Conservation (phyloP, 92 coral and sea anemone species). For the Heliopora coerulea region DNA sequence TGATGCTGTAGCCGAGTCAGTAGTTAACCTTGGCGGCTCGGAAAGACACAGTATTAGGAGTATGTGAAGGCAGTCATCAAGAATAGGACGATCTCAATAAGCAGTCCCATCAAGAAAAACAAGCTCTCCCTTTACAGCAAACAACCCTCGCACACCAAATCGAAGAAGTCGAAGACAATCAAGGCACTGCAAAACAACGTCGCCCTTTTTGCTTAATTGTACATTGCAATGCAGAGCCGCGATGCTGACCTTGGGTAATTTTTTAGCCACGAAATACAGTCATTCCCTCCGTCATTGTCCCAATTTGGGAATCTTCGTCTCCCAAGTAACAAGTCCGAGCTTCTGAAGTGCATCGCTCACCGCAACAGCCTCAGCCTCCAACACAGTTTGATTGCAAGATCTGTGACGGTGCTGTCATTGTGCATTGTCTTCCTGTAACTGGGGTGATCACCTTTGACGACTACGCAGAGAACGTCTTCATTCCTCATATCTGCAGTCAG, state of each 20-base stretch:
- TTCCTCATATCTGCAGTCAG: constrained; percentile 32
- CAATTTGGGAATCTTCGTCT: constrained; percentile 55
- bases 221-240: constrained; percentile 14
- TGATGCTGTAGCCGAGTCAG: too few relatives aligned
- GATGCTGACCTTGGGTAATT: constrained; percentile 54
- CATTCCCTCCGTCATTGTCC: constrained; percentile 56
- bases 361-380: constrained; percentile 43
- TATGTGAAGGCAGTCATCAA: too few relatives aligned
- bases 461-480: constrained; percentile 47
- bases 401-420: constrained; percentile 51
- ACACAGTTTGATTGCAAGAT: constrained; percentile 45
- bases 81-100: background rate
- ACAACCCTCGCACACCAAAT: background rate
- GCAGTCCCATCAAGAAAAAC: constrained; percentile 3
- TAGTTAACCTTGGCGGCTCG: too few relatives aligned
- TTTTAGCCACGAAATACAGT: constrained; percentile 54
- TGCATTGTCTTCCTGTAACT: constrained; percentile 47
- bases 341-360: constrained; percentile 28
- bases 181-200: background rate
- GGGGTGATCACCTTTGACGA: constrained; percentile 43
- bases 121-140: background rate
- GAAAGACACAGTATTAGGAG: too few relatives aligned
- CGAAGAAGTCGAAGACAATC: background rate
- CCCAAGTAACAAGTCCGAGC: constrained; percentile 49
- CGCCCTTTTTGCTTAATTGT: constrained; percentile 17